Base-by-base conservation (phyloP, 2,797 vertebrate genomes). In the Myotis myotis region DNA sequence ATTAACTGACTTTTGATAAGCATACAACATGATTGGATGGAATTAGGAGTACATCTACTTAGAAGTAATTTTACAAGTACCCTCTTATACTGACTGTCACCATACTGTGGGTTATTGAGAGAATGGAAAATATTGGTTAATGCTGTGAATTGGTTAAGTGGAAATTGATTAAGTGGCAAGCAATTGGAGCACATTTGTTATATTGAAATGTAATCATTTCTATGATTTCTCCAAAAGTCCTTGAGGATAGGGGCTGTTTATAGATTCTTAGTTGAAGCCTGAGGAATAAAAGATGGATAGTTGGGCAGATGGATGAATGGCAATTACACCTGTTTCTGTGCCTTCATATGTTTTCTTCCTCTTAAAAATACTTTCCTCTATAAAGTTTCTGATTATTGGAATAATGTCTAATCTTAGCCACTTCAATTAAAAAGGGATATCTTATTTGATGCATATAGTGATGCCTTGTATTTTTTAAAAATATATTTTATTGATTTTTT, bases 281-380 rank as follows among this genome's bases (percentile, higher is more conserved):
- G 33, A 44, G 66, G 22, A 72, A 80, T 30, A 10, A 72, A 68
- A 81, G 68, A 57, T 75, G 41, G 75, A 49, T 53, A 55, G 7
- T 41, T 13, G 11, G 41, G 17, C 20, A 57, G 41, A 28, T 66
- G 53, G 23, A 25, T 57, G n/a, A 13, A 72, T 80, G 72, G 13
- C 15, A 68, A 25, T 81, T 49, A n/a, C 19, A 25, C 8, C 51
- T 80, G 36, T 76, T 90, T 81, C 16, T 86, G 28, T 91, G 44
- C 23, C 23, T 94, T 91, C 19, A 25, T 49, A 23, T 55, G 17
- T 49, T 87, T 93, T 93, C 8, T 33, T 91, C 53, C 30, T 85
- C 57, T 87, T 87, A 57, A 95, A 93, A 89, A 75, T 68, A 64
- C 41, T 53, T 95, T 88, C 33, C 16, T 25, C 66, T 71, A 66